Evolutionary conservation across 2,888 invertebrate genomes (phyloP), one percentile per base, ranked within the genome.

Genomic region (Trichopoda pennipes): DNA sequence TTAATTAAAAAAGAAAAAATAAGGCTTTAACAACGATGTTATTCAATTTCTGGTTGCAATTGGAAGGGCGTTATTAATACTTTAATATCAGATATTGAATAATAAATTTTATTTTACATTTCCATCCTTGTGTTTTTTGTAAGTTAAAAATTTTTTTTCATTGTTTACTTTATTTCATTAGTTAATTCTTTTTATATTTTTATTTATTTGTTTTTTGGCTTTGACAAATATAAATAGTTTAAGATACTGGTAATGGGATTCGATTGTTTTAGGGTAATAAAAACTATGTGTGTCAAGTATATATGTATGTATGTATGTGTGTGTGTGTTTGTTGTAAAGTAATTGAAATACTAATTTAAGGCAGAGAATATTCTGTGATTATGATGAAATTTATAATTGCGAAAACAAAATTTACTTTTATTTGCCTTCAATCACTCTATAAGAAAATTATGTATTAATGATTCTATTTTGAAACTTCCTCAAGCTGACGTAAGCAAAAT

Each of bases 211-310:
- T 28, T 19, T 58, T 9, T 68, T 60, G 69, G 21, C 32, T 32
- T 56, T 72, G 56, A 44, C 47, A 73, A 66, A 69, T 64, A 68
- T 63, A 35, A 66, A 60, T 32, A 51, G 28, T 70, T 55, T 53
- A 51, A 70, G 35, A 35, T 35, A 66, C 47, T 55, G 14, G 47
- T 38, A 47, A 63, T 55, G 42, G 21, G 53, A 55, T 63, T 69
- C 32, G 35, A 16, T 73, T 72, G 19, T 47, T 73, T 61, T 64
- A 14, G 38, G 49, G 42, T 51, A 68, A 23, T 72, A 49, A 73
- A 68, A 68, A 19, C 6, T 56, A 60, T 69, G 42, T 68, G 55
- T 80, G 63, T 56, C 58, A 75, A 75, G 66, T n/a, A n/a, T n/a
- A n/a, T n/a, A n/a, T n/a, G n/a, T n/a, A n/a, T n/a, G n/a, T n/a